A percentile compares a stretch with the other conserved stretches of the same genome.
Evolutionary conservation across 2,888 invertebrate species (phyloP).

Genomic region (Temnothorax rugatulus): DNA sequence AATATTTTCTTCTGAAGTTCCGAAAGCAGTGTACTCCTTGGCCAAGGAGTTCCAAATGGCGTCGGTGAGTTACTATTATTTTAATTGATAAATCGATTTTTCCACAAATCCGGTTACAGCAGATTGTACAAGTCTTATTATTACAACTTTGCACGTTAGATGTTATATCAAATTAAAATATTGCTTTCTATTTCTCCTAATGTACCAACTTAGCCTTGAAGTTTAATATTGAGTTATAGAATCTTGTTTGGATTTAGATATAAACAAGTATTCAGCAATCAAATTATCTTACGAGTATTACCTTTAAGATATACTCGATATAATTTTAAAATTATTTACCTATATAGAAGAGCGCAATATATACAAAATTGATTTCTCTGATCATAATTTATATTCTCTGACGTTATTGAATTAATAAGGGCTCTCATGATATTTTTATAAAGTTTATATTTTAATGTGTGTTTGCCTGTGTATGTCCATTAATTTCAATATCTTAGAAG

Average conservation of each 20-base stretch:
- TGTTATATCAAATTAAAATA: not conserved
- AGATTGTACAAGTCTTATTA: not conserved
- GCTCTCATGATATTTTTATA: not conserved
- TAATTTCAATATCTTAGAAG: not conserved
- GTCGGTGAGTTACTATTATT: slow-evolving; percentile 75
- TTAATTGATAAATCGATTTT: slow-evolving; percentile 21
- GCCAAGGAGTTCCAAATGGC: slow-evolving; percentile 74
- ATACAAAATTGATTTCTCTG: not conserved
- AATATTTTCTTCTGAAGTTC: slow-evolving; percentile 77
- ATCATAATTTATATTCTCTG: slow-evolving; percentile 19
- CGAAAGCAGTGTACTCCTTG: slow-evolving; percentile 71
- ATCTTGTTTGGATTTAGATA: slow-evolving; percentile 16
- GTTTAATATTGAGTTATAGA: not conserved
- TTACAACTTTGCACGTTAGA: not conserved
- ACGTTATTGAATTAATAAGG: not conserved
- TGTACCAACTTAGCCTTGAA: not conserved
- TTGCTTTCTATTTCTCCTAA: not conserved
- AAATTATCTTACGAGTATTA: not conserved
- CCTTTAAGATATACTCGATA: not conserved
- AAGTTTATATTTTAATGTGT: not conserved
- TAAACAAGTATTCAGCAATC: not conserved
- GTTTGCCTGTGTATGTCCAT: not conserved
- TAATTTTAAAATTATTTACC: slow-evolving; percentile 33
- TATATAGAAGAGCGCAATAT: not conserved
- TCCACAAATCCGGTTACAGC: not conserved